Evolutionary conservation across 2,797 vertebrate genomes (phyloP).

Genomic region (Smutsia gigantea): DNA sequence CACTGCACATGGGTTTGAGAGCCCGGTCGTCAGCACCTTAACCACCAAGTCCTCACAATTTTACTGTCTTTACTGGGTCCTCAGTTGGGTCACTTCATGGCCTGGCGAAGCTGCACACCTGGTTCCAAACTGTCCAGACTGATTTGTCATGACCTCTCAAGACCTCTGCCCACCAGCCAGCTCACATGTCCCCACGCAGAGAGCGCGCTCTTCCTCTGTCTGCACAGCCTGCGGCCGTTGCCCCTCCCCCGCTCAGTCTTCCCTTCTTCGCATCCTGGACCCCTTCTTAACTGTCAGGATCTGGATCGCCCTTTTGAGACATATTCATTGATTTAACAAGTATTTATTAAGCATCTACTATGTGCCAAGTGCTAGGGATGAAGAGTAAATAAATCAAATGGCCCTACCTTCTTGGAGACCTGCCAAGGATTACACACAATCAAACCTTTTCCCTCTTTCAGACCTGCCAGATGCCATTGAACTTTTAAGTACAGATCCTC

Average conservation of each 20-base stretch:
- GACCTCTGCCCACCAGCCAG: not conserved
- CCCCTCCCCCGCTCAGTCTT: accelerated
- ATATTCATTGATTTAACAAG: not conserved
- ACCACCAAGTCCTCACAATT: not conserved
- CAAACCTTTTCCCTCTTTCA: not conserved
- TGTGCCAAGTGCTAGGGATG: not conserved
- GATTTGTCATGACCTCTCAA: not conserved
- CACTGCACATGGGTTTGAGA: too few species aligned
- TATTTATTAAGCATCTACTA: not conserved
- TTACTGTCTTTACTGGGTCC: not conserved
- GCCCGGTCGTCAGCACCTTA: not conserved
- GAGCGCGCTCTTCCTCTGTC: not conserved
- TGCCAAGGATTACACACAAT: not conserved
- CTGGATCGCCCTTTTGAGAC: not conserved
- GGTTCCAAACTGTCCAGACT: not conserved
- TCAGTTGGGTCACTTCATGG: not conserved
- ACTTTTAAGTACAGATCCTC: not conserved
- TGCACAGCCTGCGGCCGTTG: not conserved
- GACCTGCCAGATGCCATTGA: not conserved
- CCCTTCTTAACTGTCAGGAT: not conserved
- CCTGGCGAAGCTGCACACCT: not conserved
- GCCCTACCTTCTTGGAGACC: not conserved
- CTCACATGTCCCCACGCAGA: not conserved
- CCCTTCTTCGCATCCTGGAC: not conserved
- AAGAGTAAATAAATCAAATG: not conserved